These are phyloP conservation scores for Lysandra bellargus DNA, from an alignment of 2,888 invertebrate genomes.

Conservation along the genomic window DNA sequence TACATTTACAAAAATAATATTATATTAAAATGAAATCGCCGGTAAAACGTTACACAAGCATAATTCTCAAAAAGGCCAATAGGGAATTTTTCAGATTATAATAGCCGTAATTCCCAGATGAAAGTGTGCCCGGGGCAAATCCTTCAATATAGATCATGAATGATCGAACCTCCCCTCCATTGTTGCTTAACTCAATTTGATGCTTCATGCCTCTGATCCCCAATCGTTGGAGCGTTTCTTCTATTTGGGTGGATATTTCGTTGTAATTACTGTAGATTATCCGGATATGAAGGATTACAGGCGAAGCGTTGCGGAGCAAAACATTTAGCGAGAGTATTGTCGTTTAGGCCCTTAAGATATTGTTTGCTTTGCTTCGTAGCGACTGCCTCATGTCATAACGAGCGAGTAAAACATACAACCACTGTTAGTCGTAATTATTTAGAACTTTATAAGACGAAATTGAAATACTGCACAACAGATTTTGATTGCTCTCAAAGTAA, in stretches of 20 bases:
- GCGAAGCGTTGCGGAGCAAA: neutral
- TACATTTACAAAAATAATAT: too few species aligned
- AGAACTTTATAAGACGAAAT: too few species aligned
- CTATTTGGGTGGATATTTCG: neutral
- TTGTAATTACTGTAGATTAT: neutral
- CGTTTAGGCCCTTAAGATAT: too few species aligned
- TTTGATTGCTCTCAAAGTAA: too few species aligned
- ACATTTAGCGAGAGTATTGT: neutral
- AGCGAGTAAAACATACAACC: too few species aligned
- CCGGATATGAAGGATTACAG: neutral
- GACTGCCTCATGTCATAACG: neutral
- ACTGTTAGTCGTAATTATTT: too few species aligned
- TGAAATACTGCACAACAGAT: too few species aligned
- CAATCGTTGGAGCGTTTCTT: neutral
- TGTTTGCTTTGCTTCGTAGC: too few species aligned
- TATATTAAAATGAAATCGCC: neutral
- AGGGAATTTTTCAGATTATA: neutral
- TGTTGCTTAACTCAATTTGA: conserved; percentile 3
- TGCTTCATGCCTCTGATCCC: neutral
- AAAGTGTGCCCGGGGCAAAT: neutral
- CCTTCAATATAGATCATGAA: conserved; percentile 10
- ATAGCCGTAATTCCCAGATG: neutral
- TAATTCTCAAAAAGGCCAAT: conserved; percentile 3
- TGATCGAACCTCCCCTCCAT: neutral
- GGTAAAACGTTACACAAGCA: neutral